Percentiles rank a stretch among this genome's conserved stretches.
phyloP scores from a whole-genome alignment of 2,113 vertebrate species.

The Clinocottus analis region DNA sequence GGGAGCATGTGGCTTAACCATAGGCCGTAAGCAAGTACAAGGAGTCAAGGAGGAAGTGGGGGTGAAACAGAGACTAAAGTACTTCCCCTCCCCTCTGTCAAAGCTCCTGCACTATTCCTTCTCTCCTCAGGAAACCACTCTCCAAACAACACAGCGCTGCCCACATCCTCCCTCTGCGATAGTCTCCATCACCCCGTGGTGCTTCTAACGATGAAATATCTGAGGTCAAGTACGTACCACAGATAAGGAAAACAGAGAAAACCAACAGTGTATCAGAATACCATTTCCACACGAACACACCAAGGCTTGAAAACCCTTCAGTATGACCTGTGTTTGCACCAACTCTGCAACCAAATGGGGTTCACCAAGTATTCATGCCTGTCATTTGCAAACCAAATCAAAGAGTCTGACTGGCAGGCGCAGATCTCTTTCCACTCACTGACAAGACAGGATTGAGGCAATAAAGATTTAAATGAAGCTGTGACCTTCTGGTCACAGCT shows the following conservation, averaged over 20 bases:
- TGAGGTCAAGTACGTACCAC: constrained; percentile 36
- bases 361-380: constrained; percentile 33
- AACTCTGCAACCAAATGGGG: constrained; percentile 47
- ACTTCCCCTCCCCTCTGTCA: constrained; percentile 41
- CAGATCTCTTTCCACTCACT: constrained; percentile 4
- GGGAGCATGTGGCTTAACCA: constrained; percentile 26
- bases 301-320: constrained; percentile 25
- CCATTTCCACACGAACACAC: constrained; percentile 17
- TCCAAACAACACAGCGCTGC: constrained; percentile 69
- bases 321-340: constrained; percentile 39
- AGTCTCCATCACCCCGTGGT: constrained; percentile 31
- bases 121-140: constrained; percentile 73
- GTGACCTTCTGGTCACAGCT: too few species aligned
- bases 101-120: constrained; percentile 44
- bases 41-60: constrained; percentile 60
- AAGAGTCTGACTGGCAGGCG: constrained; percentile 27
- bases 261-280: constrained; percentile 34
- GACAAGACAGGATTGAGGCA: constrained; percentile 1
- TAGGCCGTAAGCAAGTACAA: constrained; percentile 52
- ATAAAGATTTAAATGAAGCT: too few species aligned
- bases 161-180: constrained; percentile 58
- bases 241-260: constrained; percentile 53
- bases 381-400: constrained; percentile 70
- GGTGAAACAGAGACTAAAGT: constrained; percentile 54
- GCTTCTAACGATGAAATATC: constrained; percentile 32